Conservation (phyloP, 23 tunicate species). For the Ciona savignyi region DNA sequence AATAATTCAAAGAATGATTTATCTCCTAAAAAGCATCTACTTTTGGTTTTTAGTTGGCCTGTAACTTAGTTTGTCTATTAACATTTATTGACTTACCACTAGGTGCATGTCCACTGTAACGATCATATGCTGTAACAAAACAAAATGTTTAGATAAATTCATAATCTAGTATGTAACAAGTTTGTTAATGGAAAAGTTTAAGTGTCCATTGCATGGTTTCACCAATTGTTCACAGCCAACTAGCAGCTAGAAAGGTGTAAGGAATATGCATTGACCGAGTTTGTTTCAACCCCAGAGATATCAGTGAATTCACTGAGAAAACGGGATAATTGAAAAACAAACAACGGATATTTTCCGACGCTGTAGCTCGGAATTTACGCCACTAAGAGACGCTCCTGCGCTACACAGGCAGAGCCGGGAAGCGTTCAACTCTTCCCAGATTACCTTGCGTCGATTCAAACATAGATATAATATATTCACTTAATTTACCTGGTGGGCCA, state of each 20-base stretch:
- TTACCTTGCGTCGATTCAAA: conserved; percentile 33
- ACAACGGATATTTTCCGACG: conserved; percentile 23
- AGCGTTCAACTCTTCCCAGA: conserved; percentile 66
- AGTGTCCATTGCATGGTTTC: conserved; percentile 68
- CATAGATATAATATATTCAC: neutral
- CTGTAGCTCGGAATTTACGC: conserved; percentile 64
- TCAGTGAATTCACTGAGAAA: too few species aligned
- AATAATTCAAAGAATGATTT: too few species aligned
- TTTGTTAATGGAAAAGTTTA: conserved; percentile 4
- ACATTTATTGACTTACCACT: too few species aligned
- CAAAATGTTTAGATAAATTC: neutral
- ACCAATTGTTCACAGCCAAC: conserved; percentile 37
- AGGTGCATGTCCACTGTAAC: too few species aligned
- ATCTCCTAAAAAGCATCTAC: too few species aligned
- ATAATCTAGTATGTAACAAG: neutral
- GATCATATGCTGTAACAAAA: conserved; percentile 9
- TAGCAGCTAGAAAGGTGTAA: conserved; percentile 47
- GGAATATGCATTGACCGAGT: conserved; percentile 53
- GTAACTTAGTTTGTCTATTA: too few species aligned
- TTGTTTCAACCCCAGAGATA: neutral
- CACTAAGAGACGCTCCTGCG: conserved; percentile 42
- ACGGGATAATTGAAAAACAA: too few species aligned
- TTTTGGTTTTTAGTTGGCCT: too few species aligned
- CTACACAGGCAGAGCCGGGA: conserved; percentile 79
- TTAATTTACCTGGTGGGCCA: conserved; percentile 22